Base-by-base conservation (phyloP, 2,113 vertebrate species). In the Australoheros scitulus region DNA sequence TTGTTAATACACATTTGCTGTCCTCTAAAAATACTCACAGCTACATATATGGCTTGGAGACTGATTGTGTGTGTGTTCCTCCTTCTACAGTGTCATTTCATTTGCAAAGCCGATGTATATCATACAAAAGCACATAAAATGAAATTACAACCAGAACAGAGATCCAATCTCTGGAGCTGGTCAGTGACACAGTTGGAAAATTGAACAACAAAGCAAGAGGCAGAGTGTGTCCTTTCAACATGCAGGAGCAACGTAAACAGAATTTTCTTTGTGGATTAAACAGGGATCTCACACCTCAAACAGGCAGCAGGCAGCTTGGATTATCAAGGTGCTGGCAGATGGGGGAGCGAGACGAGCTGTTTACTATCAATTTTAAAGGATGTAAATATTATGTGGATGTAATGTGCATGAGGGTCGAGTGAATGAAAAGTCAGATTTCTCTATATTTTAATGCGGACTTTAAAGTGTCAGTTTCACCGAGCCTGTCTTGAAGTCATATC, bases 351-450 rank as follows among this genome's bases (percentile, higher is more conserved):
- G 86, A 61, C 7, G 7, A 76, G 76, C 47, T 84, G 77, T 84
- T 89, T 86, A 85, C 78, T 70, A 38, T 85, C 81, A 57, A 13
- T 84, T 78, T 84, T 61, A 78, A 79, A 82, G 76, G 86, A 87
- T 84, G 82, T 78, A 79, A 88, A 91, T 83, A 89, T 82, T 82
- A 81, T 59, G 77, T 78, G 82, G 55, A 24, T 1, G 11, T 87
- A 65, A 88, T 26, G 43, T 79, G 84, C 52, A 29, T 88, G 86
- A 83, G 61, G 18, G 76, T 72, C 1, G 5, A 61, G 60, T 74
- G 68, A 81, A 82, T 43, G 56, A 65, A 77, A 63, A 78, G 82
- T 86, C 47, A 70, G 63, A 81, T 84, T 78, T 80, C 77, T 81
- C 60, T 24, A 36, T 7, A 55, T 82, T 85, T 79, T 65, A 87